A percentile compares a stretch with the other conserved stretches of the same genome.
Conservation (phyloP, 1,140 invertebrate genomes). For the Coboldia fuscipes region DNA sequence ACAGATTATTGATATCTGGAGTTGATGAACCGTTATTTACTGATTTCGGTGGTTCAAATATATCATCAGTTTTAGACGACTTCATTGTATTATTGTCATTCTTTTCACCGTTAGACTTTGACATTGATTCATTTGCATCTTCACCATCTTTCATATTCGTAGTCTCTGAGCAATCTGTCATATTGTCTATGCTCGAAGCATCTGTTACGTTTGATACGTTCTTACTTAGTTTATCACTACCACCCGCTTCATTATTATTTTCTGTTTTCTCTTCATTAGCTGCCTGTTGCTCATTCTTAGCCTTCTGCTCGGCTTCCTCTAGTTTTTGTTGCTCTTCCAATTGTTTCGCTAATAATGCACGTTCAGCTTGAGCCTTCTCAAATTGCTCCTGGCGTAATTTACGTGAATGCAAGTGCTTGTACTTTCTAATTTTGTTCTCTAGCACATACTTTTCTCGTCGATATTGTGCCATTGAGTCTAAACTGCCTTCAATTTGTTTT, state of each 20-base stretch:
- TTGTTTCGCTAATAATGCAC: conserved; percentile 6
- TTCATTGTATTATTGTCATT: not conserved
- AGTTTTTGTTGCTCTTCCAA: conserved; percentile 7
- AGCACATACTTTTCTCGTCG: conserved; percentile 60
- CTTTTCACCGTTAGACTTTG: not conserved
- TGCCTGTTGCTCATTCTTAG: not conserved
- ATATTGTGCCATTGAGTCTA: conserved; percentile 51
- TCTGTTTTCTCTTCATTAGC: not conserved
- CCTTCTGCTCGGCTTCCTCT: not conserved
- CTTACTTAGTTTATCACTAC: conserved; percentile 5
- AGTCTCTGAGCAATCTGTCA: not conserved
- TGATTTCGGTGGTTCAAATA: not conserved
- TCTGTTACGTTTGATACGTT: conserved; percentile 1
- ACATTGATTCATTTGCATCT: not conserved
- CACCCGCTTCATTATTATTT: not conserved
- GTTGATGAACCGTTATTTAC: conserved; percentile 1
- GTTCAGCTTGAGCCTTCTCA: conserved; percentile 31
- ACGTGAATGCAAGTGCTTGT: conserved; percentile 42
- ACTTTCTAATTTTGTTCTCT: conserved; percentile 78
- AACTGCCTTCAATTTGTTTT: conserved; percentile 51
- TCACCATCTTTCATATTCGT: conserved; percentile 2
- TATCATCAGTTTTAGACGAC: too few relatives aligned
- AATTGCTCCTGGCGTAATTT: conserved; percentile 51
- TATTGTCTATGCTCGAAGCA: conserved; percentile 11
- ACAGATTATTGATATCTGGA: conserved; percentile 8